Evolutionary conservation across 2,797 vertebrate species (phyloP).

Genomic region (Otolemur crassicaudatus): DNA sequence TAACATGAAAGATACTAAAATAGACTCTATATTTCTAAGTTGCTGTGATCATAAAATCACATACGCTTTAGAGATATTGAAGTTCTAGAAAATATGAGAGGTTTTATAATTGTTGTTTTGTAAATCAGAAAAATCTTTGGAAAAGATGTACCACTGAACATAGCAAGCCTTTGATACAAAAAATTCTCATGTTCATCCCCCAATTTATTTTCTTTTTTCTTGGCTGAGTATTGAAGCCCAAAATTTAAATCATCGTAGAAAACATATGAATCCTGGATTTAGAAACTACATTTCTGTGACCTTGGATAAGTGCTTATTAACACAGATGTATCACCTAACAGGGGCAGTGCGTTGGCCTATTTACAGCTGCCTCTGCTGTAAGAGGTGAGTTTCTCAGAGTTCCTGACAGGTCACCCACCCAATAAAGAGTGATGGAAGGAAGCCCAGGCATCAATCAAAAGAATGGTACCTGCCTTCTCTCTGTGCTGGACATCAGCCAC

Average conservation of each 20-base stretch:
- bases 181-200: neutral
- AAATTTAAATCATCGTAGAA: neutral
- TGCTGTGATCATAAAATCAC: conserved; percentile 3
- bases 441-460: neutral
- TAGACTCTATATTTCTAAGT: neutral
- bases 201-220: neutral
- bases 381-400: neutral
- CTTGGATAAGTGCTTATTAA: neutral
- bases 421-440: neutral
- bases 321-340: neutral
- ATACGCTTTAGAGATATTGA: neutral
- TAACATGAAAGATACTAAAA: neutral
- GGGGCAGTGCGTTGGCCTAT: neutral
- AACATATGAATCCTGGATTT: neutral
- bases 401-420: neutral
- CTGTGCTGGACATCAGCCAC: neutral
- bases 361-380: neutral
- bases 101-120: neutral
- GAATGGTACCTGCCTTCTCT: neutral
- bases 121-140: neutral
- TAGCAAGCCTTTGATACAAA: neutral
- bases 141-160: neutral
- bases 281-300: neutral
- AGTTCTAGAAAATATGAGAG: neutral
- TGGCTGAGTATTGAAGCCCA: neutral